phyloP scores from a whole-genome alignment of 2,113 vertebrate genomes.

The Corythornis cristatus region DNA sequence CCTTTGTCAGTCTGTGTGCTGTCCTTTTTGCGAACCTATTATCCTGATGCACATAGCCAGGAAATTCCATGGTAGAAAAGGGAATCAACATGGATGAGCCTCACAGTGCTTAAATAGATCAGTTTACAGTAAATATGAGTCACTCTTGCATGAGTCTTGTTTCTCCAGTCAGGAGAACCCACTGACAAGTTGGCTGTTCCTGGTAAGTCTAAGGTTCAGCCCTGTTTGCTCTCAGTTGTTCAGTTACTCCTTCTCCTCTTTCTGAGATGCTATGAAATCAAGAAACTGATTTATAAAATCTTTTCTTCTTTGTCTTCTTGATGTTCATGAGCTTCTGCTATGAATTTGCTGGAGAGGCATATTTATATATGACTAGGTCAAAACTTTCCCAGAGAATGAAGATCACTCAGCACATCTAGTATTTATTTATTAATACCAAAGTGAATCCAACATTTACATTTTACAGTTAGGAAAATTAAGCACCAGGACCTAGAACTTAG shows the following conservation, averaged over 20 bases:
- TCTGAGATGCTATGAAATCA: neutral
- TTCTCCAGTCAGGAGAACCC: neutral
- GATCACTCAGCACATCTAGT: neutral
- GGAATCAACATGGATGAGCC: neutral
- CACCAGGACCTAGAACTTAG: neutral
- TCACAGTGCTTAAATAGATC: neutral
- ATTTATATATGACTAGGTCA: neutral
- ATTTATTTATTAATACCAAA: neutral
- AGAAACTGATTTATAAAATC: neutral
- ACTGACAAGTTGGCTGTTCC: neutral
- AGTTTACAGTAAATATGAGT: neutral
- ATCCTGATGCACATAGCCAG: neutral
- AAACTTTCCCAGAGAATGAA: neutral
- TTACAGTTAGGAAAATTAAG: neutral
- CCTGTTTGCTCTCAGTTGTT: neutral
- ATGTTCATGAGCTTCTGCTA: neutral
- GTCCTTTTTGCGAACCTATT: neutral
- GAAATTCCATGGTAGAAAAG: neutral
- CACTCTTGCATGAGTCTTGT: neutral
- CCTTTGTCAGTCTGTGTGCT: neutral
- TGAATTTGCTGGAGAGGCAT: neutral
- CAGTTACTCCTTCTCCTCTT: neutral
- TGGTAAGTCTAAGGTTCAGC: neutral
- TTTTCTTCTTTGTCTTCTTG: neutral
- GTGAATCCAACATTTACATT: neutral